Conservation (phyloP, 2,113 vertebrate species). For the Rhinopithecus roxellana region DNA sequence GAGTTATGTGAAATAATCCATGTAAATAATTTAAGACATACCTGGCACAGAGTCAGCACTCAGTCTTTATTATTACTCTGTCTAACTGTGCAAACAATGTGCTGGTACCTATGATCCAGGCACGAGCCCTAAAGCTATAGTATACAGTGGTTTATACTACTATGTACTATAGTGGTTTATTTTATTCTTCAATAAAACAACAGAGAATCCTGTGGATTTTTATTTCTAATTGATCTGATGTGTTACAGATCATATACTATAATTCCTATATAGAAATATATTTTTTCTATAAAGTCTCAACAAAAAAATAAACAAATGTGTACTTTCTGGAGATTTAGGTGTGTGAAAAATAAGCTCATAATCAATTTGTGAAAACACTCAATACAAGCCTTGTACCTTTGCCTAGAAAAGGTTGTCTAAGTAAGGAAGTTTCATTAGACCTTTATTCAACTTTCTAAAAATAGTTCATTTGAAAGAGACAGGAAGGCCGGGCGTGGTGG, state of each 20-base stretch:
- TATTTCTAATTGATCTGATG: not conserved
- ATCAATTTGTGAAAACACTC: not conserved
- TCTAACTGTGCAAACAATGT: not conserved
- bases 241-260: not conserved
- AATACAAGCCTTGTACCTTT: not conserved
- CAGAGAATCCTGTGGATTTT: not conserved
- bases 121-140: not conserved
- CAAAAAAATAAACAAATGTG: not conserved
- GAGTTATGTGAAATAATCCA: not conserved
- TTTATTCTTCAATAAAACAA: conserved; percentile 15
- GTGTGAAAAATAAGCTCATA: not conserved
- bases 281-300: not conserved
- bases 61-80: not conserved
- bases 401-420: not conserved
- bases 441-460: not conserved
- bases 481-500: not conserved
- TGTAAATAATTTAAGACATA: not conserved
- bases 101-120: not conserved
- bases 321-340: not conserved
- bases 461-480: not conserved
- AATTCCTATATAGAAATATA: not conserved
- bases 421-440: conserved; percentile 10
- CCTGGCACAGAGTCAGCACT: not conserved
- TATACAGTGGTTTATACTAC: no score
- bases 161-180: not conserved